These are phyloP conservation scores for Mesoligia furuncula DNA, from an alignment of 2,888 invertebrate species.

Conservation along the genomic window DNA sequence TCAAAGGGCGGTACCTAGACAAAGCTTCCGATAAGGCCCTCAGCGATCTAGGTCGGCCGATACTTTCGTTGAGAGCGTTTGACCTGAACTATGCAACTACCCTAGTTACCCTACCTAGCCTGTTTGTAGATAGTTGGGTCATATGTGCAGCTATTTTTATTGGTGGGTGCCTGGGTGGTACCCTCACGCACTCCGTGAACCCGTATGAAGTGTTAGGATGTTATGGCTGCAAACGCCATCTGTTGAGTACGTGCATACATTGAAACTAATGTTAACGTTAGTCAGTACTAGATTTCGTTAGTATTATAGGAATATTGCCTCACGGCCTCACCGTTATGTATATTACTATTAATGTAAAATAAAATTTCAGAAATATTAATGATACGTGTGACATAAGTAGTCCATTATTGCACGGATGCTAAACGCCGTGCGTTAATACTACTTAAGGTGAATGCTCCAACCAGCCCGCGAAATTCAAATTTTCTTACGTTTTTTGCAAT, in stretches of 20 bases:
- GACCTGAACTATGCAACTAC: conserved; percentile 37
- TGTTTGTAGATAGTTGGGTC: background rate
- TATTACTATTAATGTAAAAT: too few relatives aligned
- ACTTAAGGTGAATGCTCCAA: too few relatives aligned
- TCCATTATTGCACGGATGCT: too few relatives aligned
- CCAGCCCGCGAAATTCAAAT: too few relatives aligned
- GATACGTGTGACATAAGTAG: too few relatives aligned
- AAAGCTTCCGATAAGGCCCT: conserved; percentile 60
- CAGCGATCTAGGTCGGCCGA: conserved; percentile 65
- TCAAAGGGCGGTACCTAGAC: conserved; percentile 58
- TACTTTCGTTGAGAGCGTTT: conserved; percentile 56
- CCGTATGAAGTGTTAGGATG: background rate
- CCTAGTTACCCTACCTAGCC: conserved; percentile 14
- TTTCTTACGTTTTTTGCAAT: too few relatives aligned
- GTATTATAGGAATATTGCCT: background rate
- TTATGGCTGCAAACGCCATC: conserved; percentile 29
- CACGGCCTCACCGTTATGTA: too few relatives aligned
- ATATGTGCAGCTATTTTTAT: background rate
- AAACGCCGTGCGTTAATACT: too few relatives aligned
- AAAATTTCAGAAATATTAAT: too few relatives aligned
- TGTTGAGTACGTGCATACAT: conserved; percentile 17
- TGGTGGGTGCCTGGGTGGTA: too few relatives aligned
- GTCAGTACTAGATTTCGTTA: conserved; percentile 5
- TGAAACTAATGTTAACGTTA: background rate
- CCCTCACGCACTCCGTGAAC: background rate